A percentile compares a stretch with the other conserved stretches of the same genome.
phyloP scores from a whole-genome alignment of 2,888 invertebrate species.

The Synanthedon formicaeformis region DNA sequence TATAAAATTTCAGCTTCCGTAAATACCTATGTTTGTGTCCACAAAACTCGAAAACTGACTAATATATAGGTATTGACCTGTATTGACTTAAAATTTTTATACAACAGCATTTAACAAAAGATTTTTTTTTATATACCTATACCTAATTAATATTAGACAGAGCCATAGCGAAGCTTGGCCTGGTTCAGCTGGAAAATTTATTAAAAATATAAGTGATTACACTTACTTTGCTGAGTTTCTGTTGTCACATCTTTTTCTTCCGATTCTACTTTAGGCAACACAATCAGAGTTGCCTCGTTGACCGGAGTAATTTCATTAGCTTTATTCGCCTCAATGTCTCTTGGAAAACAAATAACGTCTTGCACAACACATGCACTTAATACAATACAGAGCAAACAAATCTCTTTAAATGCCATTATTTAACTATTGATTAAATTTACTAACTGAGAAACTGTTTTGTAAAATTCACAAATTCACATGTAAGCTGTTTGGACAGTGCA shows the following conservation, averaged over 20 bases:
- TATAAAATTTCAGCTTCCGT: too few species aligned
- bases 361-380: constrained; percentile 14
- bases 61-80: too few species aligned
- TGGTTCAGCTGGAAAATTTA: too few species aligned
- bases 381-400: constrained; percentile 11
- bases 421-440: not conserved
- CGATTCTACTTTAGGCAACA: not conserved
- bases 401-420: constrained; percentile 8
- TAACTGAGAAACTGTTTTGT: not conserved
- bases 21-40: too few species aligned
- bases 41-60: too few species aligned
- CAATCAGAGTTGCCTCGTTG: constrained; percentile 6
- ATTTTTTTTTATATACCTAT: too few species aligned
- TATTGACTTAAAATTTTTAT: too few species aligned
- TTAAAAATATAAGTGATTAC: not conserved
- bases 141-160: too few species aligned
- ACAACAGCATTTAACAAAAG: too few species aligned
- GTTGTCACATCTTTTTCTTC: not conserved
- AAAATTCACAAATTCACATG: not conserved
- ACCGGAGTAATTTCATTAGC: constrained; percentile 10
- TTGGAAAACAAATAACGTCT: constrained; percentile 18
- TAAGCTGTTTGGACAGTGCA: not conserved
- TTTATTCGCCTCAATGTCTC: constrained; percentile 17
- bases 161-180: too few species aligned
- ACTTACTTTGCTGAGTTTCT: not conserved